Evolutionary conservation across 2,797 vertebrate genomes (phyloP).

Genomic region (Coccyzus lansbergi): DNA sequence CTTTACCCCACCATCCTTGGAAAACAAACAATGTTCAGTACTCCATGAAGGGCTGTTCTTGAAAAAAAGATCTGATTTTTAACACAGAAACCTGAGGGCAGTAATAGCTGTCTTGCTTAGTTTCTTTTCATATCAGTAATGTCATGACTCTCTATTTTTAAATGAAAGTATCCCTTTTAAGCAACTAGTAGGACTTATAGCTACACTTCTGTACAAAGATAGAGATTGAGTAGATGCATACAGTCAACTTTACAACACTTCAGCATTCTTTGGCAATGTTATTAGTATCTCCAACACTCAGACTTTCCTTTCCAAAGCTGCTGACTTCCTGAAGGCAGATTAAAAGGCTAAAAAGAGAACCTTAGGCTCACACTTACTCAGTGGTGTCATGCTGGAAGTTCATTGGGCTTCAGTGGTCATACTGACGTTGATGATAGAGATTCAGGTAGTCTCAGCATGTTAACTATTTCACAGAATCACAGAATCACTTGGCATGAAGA

Average conservation of each 20-base stretch:
- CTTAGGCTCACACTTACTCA: not conserved
- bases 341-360: constrained; percentile 1
- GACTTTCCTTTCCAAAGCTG: constrained; percentile 6
- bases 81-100: not conserved
- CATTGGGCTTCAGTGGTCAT: not conserved
- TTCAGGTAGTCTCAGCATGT: not conserved
- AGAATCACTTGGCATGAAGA: not conserved
- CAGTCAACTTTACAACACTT: not conserved
- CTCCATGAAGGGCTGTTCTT: not conserved
- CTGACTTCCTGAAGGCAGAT: constrained; percentile 6
- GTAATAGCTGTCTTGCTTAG: not conserved
- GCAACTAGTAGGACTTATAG: not conserved
- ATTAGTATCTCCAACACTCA: constrained; percentile 13
- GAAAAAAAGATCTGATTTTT: constrained; percentile 17
- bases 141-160: not conserved
- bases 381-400: not conserved
- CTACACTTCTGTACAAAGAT: not conserved
- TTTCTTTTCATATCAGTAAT: not conserved
- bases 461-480: not conserved
- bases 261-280: constrained; percentile 10
- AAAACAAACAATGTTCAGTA: constrained; percentile 28
- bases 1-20: constrained; percentile 27
- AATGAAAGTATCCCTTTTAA: not conserved
- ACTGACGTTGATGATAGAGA: not conserved
- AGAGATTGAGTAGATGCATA: not conserved